Evolutionary conservation across 2,888 invertebrate genomes (phyloP), one percentile per base, ranked within the genome.

Genomic region (Drosophila prolongata): DNA sequence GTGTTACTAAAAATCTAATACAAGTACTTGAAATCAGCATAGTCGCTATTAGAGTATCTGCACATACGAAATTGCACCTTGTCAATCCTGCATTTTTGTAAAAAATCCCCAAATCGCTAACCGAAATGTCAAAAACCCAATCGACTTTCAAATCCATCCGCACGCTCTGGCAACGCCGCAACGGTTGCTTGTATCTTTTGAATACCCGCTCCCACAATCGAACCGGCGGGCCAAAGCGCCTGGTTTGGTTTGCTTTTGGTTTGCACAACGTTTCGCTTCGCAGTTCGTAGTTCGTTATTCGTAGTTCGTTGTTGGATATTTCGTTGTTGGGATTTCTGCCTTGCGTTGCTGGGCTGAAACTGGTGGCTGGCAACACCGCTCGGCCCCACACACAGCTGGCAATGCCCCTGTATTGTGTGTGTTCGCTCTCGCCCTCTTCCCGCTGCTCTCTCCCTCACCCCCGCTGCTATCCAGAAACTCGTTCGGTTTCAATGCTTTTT

Each of bases 401-500:
- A 83, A 78, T 73, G 74, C 87, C 53, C 56, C 53, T 16, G 34
- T 42, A 58, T 76, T 72, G 46, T 30, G 46, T 47, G 53, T 50
- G 61, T n/a, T 77, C 87, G 70, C 87, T 73, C 75, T 84, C 72
- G 16, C 80, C 40, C 58, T 14, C 56, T 30, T 16, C 34, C 38
- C 6, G 43, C n/a, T 16, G 43, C 34, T 34, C 52, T 27, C 42
- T 8, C 14, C 57, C 61, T 64, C 55, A 50, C 46, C 65, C 57
- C 71, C 54, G 69, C 37, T 53, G 54, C 69, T 44, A 40, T 68
- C 88, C 37, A 85, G 64, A 85, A 83, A 86, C 83, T 83, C 80
- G 83, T 88, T 88, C 83, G 78, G 83, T 83, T 83, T 83, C 83
- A 83, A 88, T 83, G 83, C 83, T 83, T 83, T 83, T 83, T 83